Evolutionary conservation across 2,888 invertebrate species (phyloP), one percentile per base, ranked within the genome.

Genomic region (Yponomeuta evonymella): DNA sequence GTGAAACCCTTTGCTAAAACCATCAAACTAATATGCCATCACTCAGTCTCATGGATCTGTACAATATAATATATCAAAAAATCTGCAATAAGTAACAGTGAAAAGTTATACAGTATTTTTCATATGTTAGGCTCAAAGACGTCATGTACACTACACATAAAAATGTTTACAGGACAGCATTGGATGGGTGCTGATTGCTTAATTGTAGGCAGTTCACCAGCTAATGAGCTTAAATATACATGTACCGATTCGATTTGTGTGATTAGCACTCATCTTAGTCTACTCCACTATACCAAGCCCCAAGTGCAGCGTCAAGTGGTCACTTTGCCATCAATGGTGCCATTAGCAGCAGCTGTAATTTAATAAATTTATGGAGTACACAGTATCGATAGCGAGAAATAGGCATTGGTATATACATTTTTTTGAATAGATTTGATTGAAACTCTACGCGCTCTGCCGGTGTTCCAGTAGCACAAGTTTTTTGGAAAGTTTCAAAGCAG

Each of bases 31-130:
- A 85, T 80, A 86, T 84, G 84, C 85, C 84, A 85, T 81, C 84
- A 81, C 79, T 90, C 90, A 90, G 90, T 90, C 90, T 90, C 79
- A 81, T 83, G 81, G 83, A 84, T 81, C 79, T 82, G 80, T 82
- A 80, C 15, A 58, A 58, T 58, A 79, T 81, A 79, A 81, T 78
- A 80, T 79, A 81, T 83, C 76, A 76, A 81, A 82, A 82, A 80
- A 78, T 79, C 77, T 79, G 78, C 79, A 82, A 80, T 80, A 85
- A 81, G 81, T 82, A 84, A 85, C 78, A 81, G 78, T 80, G 79
- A 75, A 75, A 77, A 75, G 76, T 81, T 78, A 81, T 79, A 58
- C 51, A 79, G 79, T 77, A 74, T 79, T 80, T 58, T 80, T 78
- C 79, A 79, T 79, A 64, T 64, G 29, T 30, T 64, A 64, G 30